These are phyloP conservation scores for Vulpes vulpes DNA, from an alignment of 2,113 vertebrate species.

Conservation along the genomic window DNA sequence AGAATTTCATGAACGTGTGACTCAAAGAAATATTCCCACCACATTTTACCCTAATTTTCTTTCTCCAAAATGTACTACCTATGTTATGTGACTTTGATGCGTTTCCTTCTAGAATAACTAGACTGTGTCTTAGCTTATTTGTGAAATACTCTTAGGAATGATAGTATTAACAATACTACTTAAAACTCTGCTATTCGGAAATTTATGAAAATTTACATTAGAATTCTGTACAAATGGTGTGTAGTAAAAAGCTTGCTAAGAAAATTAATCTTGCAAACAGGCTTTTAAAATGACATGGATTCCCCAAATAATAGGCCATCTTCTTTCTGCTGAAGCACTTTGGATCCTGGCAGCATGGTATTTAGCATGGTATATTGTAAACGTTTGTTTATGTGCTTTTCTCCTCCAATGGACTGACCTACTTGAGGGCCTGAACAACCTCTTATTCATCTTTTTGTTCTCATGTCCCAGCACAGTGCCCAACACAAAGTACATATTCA, in stretches of 20 bases:
- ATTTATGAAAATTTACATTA: neutral
- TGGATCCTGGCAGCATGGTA: neutral
- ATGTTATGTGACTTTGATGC: neutral
- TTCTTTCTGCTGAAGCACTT: neutral
- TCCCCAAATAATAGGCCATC: neutral
- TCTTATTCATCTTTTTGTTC: neutral
- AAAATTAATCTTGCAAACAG: neutral
- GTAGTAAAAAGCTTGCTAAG: neutral
- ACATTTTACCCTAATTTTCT: neutral
- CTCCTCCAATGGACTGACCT: neutral
- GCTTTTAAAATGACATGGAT: neutral
- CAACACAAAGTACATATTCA: neutral
- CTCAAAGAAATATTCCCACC: neutral
- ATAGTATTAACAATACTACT: neutral
- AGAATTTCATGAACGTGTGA: neutral
- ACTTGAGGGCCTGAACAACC: neutral
- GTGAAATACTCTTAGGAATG: neutral
- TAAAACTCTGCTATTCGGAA: neutral
- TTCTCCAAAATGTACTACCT: neutral
- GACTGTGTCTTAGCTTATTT: neutral
- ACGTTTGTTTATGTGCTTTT: conserved; percentile 2
- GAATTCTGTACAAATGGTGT: neutral
- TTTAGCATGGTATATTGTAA: neutral
- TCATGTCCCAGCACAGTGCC: neutral
- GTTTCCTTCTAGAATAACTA: conserved; percentile 5